Evolutionary conservation across 2,888 invertebrate species (phyloP), one percentile per base, ranked within the genome.

Genomic region (Abrostola triplasia): DNA sequence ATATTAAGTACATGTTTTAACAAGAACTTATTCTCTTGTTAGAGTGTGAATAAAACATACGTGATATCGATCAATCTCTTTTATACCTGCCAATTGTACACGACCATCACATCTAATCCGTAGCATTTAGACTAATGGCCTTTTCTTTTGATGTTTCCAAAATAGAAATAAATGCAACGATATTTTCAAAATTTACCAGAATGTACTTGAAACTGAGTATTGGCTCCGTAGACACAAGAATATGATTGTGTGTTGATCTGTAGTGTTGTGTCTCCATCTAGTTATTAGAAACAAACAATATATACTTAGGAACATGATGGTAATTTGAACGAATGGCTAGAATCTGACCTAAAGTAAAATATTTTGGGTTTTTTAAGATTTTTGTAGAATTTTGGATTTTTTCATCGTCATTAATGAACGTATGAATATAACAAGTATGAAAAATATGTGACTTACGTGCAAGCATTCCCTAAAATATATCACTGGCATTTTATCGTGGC

Each of bases 211-310:
- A 36, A 41, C 13, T 2, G 24, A 42, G 13, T 10, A 51, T 40
- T 58, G 66, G 70, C 65, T 72, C 73, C 55, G 68, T 73, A 79
- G 79, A 67, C 67, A 66, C 70, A 64, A 65, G 55, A 59, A 42
- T 36, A 36, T 35, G 9, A 62, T 71, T 68, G 65, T 77, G 68
- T 80, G 67, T 55, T 64, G 61, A 50, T 55, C 51, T 59, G 63
- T 77, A 78, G 71, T 70, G 36, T 65, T 24, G 64, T 66, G 50
- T 68, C 41, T 73, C 12, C 61, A 70, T 6, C 6, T 76, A 71
- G 71, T 44, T 48, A 51, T 42, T 57, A 44, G 42, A 64, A 12
- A 56, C 50, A 2, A 53, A 36, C 53, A 37, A 53, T 36, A 13
- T 11, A n/a, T 11, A 11, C 38, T 48, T 5, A 24, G 37, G 47